Base-by-base conservation (phyloP, 2,797 vertebrate genomes). In the Enteromius radiatus region DNA sequence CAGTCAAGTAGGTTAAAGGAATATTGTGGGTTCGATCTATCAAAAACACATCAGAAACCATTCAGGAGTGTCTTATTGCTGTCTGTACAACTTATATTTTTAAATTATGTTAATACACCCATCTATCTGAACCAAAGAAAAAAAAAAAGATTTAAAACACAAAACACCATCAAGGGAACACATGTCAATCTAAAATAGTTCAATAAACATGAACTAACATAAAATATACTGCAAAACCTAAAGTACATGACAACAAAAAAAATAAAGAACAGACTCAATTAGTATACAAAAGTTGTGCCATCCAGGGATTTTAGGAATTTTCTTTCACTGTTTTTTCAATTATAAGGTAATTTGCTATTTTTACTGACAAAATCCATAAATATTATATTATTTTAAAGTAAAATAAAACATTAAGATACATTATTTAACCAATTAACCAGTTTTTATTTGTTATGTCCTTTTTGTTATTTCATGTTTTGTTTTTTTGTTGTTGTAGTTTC, bases 1-100 rank as follows among this genome's bases (percentile, higher is more conserved):
- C 52, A 64, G 36, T 75, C 56, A 6, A 61, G 36, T 64, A 81
- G 28, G 21, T 38, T 64, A 26, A 47, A 80, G 4, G 19, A 71
- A 73, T 9, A 28, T n/a, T n/a, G 47, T 10, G 47, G 47, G 59
- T 77, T 21, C 31, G 26, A 12, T 7, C 47, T 5, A 49, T 33
- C 14, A 43, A 52, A 52, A 11, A 43, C 11, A 41, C 2, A 19
- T 17, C 15, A 49, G 45, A 47, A 49, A 17, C 19, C 0, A 28
- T 41, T 59, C 33, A 26, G n/a, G 23, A 28, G 14, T 26, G 19
- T 14, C 65, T 19, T 11, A 65, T 31, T 36, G 9, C 15, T n/a
- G 64, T 4, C 10, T 67, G 65, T 23, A 41, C n/a, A 41, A 41
- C 38, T 23, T 68, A 67, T 10, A n/a, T n/a, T 17, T 33, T 23